These are phyloP conservation scores for Oenanthe melanoleuca DNA, from an alignment of 2,113 vertebrate genomes.

Conservation along the genomic window DNA sequence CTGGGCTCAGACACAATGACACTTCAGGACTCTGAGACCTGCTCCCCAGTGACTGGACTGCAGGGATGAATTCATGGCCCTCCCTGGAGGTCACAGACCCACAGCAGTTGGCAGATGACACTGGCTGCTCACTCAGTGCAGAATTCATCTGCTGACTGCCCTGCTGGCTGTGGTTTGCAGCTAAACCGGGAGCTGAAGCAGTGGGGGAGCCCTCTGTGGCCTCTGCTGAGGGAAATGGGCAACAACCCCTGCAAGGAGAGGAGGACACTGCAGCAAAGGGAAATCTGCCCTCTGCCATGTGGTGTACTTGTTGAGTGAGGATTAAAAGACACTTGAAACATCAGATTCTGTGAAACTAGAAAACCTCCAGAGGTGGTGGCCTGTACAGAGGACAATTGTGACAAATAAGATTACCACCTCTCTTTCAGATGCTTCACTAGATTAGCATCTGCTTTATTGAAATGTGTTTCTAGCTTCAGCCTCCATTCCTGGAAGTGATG, in stretches of 20 bases:
- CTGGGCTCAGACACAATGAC: background rate
- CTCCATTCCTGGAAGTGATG: background rate
- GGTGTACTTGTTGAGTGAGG: background rate
- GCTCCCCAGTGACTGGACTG: background rate
- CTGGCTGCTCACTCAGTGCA: background rate
- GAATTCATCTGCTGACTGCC: background rate
- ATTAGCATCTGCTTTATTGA: background rate
- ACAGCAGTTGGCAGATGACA: background rate
- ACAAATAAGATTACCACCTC: background rate
- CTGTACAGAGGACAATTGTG: background rate
- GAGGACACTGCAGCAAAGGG: background rate
- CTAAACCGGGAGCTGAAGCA: background rate
- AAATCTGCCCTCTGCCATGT: background rate
- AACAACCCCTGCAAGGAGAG: background rate
- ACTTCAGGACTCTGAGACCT: slow-evolving; percentile 2
- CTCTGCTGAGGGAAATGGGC: background rate
- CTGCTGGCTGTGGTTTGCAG: background rate
- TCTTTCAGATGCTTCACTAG: background rate
- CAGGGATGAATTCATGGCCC: background rate
- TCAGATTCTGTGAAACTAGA: background rate
- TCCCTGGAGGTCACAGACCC: background rate
- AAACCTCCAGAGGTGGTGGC: background rate
- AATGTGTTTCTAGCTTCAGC: background rate
- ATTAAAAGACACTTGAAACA: background rate
- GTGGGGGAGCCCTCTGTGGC: background rate